Evolutionary conservation across 2,888 invertebrate genomes (phyloP).

Genomic region (Chromoteleia sp.): DNA sequence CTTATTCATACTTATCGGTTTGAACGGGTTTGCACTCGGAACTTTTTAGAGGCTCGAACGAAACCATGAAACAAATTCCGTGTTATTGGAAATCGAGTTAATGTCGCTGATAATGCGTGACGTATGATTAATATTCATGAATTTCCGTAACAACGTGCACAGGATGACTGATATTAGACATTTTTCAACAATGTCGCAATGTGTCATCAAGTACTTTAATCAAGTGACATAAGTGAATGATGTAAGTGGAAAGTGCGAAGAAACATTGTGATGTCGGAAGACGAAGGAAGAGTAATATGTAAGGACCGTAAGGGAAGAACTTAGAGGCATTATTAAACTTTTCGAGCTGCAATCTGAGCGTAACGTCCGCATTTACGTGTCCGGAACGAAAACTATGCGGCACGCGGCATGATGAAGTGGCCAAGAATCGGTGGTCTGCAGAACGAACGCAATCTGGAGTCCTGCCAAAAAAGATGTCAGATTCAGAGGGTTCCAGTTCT

Average conservation of each 20-base stretch:
- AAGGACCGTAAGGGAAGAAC: slow-evolving; percentile 62
- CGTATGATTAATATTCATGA: slow-evolving; percentile 49
- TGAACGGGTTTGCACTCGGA: background rate
- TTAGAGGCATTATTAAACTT: slow-evolving; percentile 76
- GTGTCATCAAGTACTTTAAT: slow-evolving; percentile 65
- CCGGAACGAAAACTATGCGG: slow-evolving; percentile 81
- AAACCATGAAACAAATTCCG: slow-evolving; percentile 47
- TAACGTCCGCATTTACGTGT: slow-evolving; percentile 77
- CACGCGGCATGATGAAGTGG: slow-evolving; percentile 80
- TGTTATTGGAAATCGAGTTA: slow-evolving; percentile 2
- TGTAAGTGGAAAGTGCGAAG: slow-evolving; percentile 67
- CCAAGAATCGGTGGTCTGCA: slow-evolving; percentile 80
- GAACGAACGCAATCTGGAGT: slow-evolving; percentile 76
- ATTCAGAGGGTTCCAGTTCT: slow-evolving; percentile 75
- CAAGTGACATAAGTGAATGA: slow-evolving; percentile 67
- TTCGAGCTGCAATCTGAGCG: slow-evolving; percentile 73
- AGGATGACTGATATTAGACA: slow-evolving; percentile 48
- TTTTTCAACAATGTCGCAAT: slow-evolving; percentile 61
- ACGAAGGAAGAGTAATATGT: slow-evolving; percentile 62
- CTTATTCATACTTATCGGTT: background rate
- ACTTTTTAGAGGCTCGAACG: slow-evolving; percentile 10
- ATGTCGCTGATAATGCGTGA: slow-evolving; percentile 15
- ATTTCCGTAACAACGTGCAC: slow-evolving; percentile 35
- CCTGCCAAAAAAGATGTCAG: slow-evolving; percentile 75
- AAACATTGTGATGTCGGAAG: slow-evolving; percentile 62